Percentiles rank a stretch among this genome's conserved stretches.
phyloP scores from a whole-genome alignment of 2,888 invertebrate genomes.

The Hyppa rectilinea region DNA sequence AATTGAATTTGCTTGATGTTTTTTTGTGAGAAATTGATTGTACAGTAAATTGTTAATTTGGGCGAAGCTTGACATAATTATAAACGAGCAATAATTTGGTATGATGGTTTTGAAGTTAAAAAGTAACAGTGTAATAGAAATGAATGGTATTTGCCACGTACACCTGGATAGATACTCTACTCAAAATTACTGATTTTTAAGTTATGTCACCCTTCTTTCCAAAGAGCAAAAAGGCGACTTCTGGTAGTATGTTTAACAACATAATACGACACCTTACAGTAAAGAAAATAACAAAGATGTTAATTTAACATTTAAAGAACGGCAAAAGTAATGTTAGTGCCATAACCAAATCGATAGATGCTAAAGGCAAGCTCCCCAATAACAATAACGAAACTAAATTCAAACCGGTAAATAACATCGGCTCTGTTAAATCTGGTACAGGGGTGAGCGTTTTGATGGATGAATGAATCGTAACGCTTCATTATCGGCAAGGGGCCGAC shows the following conservation, averaged over 20 bases:
- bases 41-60: not conserved
- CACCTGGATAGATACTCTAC: no score
- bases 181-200: no score
- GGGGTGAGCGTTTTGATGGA: constrained; percentile 65
- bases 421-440: constrained; percentile 57
- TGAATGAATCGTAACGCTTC: constrained; percentile 65
- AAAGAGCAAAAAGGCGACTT: no score
- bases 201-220: no score
- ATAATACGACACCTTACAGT: no score
- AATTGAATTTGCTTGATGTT: not conserved
- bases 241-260: no score
- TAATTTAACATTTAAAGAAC: not conserved
- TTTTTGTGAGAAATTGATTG: not conserved
- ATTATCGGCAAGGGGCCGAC: constrained; percentile 62
- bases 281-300: not conserved
- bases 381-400: constrained; percentile 42
- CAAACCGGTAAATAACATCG: constrained; percentile 55
- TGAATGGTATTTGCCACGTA: no score
- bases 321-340: not conserved
- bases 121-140: no score
- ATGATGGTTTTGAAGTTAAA: no score
- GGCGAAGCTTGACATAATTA: no score
- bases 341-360: not conserved
- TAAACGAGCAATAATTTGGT: no score
- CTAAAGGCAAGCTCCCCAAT: constrained; percentile 15